These are phyloP conservation scores for Heliconius sara DNA, from an alignment of 2,888 invertebrate species.

Conservation along the genomic window DNA sequence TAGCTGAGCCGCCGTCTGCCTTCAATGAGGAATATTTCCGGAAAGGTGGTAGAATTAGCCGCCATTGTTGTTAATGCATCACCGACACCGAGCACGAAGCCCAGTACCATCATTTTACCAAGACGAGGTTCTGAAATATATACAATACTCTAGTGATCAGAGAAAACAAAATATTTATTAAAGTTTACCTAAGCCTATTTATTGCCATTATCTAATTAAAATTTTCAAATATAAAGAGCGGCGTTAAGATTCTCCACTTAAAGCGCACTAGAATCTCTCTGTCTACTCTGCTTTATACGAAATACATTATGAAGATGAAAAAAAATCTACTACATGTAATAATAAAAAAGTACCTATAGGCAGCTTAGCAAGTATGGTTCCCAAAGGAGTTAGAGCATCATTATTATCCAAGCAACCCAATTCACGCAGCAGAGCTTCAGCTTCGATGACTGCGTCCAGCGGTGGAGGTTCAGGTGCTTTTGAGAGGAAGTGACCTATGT, in stretches of 20 bases:
- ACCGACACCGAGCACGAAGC: conserved; percentile 94
- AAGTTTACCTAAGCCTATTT: too few species aligned
- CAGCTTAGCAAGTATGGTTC: conserved; percentile 95
- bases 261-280: too few species aligned
- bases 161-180: too few species aligned
- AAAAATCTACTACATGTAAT: not conserved
- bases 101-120: conserved; percentile 98
- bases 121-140: conserved; percentile 91
- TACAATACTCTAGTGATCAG: too few species aligned
- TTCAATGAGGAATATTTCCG: conserved; percentile 95
- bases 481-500: conserved; percentile 96
- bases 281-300: not conserved
- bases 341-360: conserved; percentile 86
- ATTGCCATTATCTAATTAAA: too few species aligned
- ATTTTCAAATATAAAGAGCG: too few species aligned
- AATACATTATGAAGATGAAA: not conserved
- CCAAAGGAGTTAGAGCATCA: conserved; percentile 96
- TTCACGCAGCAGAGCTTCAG: conserved; percentile 92
- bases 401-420: conserved; percentile 95
- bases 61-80: conserved; percentile 97
- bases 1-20: conserved; percentile 90
- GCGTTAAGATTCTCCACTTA: too few species aligned
- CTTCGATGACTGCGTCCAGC: conserved; percentile 98
- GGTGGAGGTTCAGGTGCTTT: conserved; percentile 98
- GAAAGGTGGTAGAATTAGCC: conserved; percentile 97